Conservation (phyloP, 2,888 invertebrate species). For the Gasteruption jaculator region DNA sequence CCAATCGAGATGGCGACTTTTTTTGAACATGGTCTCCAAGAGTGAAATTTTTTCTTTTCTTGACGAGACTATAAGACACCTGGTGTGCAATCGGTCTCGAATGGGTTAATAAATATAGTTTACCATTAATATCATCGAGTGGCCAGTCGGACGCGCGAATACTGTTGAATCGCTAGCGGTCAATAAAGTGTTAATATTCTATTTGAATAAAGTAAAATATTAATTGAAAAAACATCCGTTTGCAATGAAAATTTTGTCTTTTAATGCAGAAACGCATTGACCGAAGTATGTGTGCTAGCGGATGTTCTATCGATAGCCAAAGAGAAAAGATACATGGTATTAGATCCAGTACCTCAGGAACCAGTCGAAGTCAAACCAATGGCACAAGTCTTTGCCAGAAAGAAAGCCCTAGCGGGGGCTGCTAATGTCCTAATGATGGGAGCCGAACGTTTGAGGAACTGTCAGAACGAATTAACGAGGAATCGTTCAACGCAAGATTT, state of each 20-base stretch:
- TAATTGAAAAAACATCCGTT: too few relatives aligned
- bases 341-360: conserved; percentile 89
- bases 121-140: too few relatives aligned
- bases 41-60: conserved; percentile 7
- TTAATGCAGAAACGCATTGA: conserved; percentile 67
- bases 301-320: conserved; percentile 91
- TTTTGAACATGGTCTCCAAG: too few relatives aligned
- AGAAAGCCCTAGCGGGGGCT: conserved; percentile 85
- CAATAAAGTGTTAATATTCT: too few relatives aligned
- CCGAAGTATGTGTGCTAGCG: conserved; percentile 87
- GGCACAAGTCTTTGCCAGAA: conserved; percentile 87
- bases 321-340: conserved; percentile 89
- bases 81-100: too few relatives aligned
- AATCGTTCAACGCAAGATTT: conserved; percentile 83
- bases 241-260: not conserved
- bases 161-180: too few relatives aligned
- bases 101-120: too few relatives aligned
- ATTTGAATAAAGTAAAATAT: too few relatives aligned
- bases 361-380: conserved; percentile 77
- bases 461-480: conserved; percentile 74
- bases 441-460: conserved; percentile 78
- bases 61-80: too few relatives aligned
- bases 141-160: too few relatives aligned
- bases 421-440: conserved; percentile 80
- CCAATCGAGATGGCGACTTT: too few relatives aligned